Evolutionary conservation across 2,113 vertebrate species (phyloP).

Genomic region (Muscicapa adusta): DNA sequence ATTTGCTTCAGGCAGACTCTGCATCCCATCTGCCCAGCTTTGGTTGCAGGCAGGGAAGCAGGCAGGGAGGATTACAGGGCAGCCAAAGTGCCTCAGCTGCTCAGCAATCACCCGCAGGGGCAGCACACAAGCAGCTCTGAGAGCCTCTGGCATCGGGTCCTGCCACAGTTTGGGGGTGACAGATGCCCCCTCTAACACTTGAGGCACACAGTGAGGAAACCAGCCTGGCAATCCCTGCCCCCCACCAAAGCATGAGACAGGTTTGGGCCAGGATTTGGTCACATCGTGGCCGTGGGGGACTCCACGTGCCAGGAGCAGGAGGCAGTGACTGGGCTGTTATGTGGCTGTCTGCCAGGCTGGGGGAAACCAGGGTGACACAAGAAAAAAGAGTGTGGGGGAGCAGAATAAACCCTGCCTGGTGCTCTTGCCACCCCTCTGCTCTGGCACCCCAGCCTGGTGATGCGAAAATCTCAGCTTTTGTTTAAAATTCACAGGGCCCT

Average conservation of each 20-base stretch:
- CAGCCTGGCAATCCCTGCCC: background rate
- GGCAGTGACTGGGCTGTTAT: background rate
- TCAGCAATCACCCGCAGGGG: background rate
- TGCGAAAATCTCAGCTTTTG: background rate
- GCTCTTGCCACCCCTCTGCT: background rate
- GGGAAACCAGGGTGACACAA: background rate
- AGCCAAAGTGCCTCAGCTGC: background rate
- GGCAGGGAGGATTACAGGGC: background rate
- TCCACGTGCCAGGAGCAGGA: background rate
- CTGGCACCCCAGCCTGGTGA: background rate
- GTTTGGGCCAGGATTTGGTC: background rate
- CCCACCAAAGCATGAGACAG: background rate
- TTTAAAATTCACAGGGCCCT: background rate
- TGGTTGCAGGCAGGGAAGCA: background rate
- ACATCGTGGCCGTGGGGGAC: rapidly evolving
- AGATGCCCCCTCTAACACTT: background rate
- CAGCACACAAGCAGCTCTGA: rapidly evolving
- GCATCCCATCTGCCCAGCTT: background rate
- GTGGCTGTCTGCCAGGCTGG: background rate
- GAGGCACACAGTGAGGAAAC: background rate
- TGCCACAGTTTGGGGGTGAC: rapidly evolving
- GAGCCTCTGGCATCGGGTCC: rapidly evolving
- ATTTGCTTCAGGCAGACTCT: background rate
- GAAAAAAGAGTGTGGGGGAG: background rate
- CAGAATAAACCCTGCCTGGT: background rate